Evolutionary conservation across 2,888 invertebrate species (phyloP).

Genomic region (Ecliptopera silaceata): DNA sequence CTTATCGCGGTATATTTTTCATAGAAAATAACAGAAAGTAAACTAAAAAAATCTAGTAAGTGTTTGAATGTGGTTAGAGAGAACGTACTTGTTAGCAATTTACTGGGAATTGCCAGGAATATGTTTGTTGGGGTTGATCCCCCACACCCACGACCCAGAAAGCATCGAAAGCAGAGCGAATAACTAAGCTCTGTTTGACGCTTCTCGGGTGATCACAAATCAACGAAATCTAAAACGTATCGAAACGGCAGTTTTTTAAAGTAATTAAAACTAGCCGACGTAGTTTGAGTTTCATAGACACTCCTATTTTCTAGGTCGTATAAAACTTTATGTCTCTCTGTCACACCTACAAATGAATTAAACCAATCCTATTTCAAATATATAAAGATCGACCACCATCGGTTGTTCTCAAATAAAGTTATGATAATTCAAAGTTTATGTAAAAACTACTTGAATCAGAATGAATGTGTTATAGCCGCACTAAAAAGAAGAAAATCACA

Average conservation of each 20-base stretch:
- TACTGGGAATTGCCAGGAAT: no score
- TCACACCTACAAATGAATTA: constrained; percentile 19
- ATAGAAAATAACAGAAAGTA: not conserved
- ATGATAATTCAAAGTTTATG: constrained; percentile 29
- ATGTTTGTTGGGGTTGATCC: no score
- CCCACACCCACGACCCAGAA: no score
- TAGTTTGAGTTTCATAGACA: not conserved
- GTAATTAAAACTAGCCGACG: not conserved
- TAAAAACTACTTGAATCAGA: constrained; percentile 11
- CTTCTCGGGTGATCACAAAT: no score
- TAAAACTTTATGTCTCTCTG: constrained; percentile 20
- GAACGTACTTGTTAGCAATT: no score
- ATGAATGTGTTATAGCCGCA: not conserved
- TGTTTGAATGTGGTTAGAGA: no score
- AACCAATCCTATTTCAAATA: constrained; percentile 13
- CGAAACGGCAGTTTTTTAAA: no score
- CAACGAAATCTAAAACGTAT: no score
- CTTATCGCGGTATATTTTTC: not conserved
- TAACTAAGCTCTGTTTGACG: no score
- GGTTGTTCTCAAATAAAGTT: constrained; percentile 30
- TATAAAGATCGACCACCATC: constrained; percentile 25
- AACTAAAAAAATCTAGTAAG: not conserved
- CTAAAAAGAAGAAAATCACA: not conserved
- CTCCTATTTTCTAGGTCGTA: constrained; percentile 8
- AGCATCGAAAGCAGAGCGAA: no score